phyloP scores from a whole-genome alignment of 2,797 vertebrate species.

The Helarctos malayanus region DNA sequence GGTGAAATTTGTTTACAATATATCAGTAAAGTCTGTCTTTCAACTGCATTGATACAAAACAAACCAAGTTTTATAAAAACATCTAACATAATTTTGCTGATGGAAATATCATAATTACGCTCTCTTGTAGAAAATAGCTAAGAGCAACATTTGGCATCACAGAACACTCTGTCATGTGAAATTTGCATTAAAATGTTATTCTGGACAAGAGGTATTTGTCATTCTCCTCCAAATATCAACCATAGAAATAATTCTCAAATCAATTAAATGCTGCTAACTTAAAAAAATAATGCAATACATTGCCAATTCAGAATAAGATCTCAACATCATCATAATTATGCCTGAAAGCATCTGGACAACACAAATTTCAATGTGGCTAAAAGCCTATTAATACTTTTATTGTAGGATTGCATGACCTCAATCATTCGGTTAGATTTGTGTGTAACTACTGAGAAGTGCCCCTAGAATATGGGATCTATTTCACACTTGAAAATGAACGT shows the following conservation, averaged over 20 bases:
- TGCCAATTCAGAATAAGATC: conserved; percentile 56
- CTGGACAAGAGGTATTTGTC: conserved; percentile 67
- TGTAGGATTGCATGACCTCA: not conserved
- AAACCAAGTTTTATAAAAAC: conserved; percentile 66
- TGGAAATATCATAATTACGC: conserved; percentile 43
- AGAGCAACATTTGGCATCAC: conserved; percentile 64
- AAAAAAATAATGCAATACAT: conserved; percentile 42
- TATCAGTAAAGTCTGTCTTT: conserved; percentile 48
- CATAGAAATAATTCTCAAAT: conserved; percentile 71
- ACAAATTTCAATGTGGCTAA: conserved; percentile 56
- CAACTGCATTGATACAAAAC: conserved; percentile 44
- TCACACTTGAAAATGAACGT: conserved; percentile 49
- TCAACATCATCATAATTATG: not conserved
- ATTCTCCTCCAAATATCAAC: conserved; percentile 67
- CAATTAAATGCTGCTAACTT: conserved; percentile 66
- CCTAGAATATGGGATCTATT: conserved; percentile 31
- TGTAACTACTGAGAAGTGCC: not conserved
- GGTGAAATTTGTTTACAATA: conserved; percentile 27
- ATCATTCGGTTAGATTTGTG: not conserved
- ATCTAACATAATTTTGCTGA: conserved; percentile 60
- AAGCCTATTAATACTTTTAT: conserved; percentile 50
- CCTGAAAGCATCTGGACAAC: conserved; percentile 57
- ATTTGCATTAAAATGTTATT: conserved; percentile 72
- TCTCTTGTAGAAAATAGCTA: conserved; percentile 56
- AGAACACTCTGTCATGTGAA: conserved; percentile 55